Evolutionary conservation across 2,888 invertebrate species (phyloP), one percentile per base, ranked within the genome.

Genomic region (Eulithis testata): DNA sequence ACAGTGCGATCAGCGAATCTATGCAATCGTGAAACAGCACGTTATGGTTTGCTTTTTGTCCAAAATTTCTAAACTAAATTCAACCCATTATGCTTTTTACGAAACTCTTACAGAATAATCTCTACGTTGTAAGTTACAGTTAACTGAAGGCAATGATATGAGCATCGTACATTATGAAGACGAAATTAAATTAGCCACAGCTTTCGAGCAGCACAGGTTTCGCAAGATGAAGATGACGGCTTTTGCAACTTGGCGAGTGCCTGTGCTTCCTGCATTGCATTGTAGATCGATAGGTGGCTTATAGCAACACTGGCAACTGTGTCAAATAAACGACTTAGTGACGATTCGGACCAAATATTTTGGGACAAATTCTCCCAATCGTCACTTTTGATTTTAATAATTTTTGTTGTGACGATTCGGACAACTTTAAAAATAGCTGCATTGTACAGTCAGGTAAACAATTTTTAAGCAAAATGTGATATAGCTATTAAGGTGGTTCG

Each of bases 211-310:
- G 36, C 66, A 52, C 67, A 62, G 61, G 67, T 73, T 73, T 73
- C 68, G 65, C 67, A 73, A 75, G 69, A 64, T 63, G 67, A 65
- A 68, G 61, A 61, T 59, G 70, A 67, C 60, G 63, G 65, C 77
- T 86, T 83, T 84, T 81, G 88, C 83, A 87, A 86, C 80, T 85
- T 82, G 83, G 85, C 85, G 82, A 83, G 83, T 80, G 73, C 79
- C 75, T 72, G 40, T 77, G 82, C 87, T 90, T 90, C 89, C 90
- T 88, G 76, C 82, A 89, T 89, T 88, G 86, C 89, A 76, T 72
- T 65, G 65, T 58, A 36, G 36, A 57, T 43, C 14, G 37, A 49
- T 43, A 37, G 57, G 36, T 55, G 52, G 36, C 37, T 52, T 49
- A 49, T 11, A 49, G 49, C 21, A 49, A 49, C 21, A 49, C 21